These are phyloP conservation scores for Perizoma flavofasciatum DNA, from an alignment of 2,888 invertebrate species.

Conservation along the genomic window DNA sequence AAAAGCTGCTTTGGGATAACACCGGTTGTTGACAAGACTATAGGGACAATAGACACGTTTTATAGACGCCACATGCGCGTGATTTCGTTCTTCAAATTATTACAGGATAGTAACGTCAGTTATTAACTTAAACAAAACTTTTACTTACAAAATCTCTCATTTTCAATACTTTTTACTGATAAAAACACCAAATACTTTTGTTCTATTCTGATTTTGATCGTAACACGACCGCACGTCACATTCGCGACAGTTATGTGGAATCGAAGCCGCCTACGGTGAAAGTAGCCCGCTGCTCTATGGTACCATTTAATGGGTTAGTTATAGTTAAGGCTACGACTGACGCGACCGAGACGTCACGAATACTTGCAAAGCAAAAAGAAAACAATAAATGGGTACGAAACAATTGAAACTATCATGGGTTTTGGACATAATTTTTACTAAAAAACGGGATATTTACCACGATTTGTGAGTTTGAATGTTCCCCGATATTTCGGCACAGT, in stretches of 20 bases:
- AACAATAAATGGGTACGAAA: neutral
- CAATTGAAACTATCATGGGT: too few species aligned
- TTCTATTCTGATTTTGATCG: neutral
- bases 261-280: slow-evolving; percentile 52
- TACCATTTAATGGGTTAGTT: slow-evolving; percentile 23
- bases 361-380: neutral
- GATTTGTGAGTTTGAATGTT: too few species aligned
- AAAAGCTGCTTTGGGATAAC: too few species aligned
- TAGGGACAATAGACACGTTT: too few species aligned
- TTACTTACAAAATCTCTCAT: slow-evolving; percentile 59
- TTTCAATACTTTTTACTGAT: slow-evolving; percentile 32
- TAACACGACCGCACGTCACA: slow-evolving; percentile 32
- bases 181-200: slow-evolving; percentile 8
- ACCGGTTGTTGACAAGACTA: too few species aligned
- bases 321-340: neutral
- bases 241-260: slow-evolving; percentile 49
- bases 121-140: too few species aligned
- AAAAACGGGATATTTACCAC: too few species aligned
- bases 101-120: too few species aligned
- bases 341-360: neutral
- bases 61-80: too few species aligned
- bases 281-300: slow-evolving; percentile 51
- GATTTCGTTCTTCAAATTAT: too few species aligned
- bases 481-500: too few species aligned
- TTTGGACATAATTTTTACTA: too few species aligned